These are phyloP conservation scores for Spea multiplicata DNA, from an alignment of 2,113 vertebrate species.

Conservation along the genomic window DNA sequence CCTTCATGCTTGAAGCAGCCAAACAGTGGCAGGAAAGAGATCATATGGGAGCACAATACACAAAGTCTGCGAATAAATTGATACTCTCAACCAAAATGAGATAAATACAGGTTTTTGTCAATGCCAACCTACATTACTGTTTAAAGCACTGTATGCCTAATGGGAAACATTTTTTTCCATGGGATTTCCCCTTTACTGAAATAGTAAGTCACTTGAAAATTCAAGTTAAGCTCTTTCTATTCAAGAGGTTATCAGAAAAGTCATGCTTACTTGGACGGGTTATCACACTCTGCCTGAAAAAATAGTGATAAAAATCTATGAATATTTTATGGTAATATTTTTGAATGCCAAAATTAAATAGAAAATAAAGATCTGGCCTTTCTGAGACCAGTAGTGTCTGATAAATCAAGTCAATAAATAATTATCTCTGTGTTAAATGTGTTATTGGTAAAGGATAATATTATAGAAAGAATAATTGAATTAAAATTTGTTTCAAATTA, in stretches of 20 bases:
- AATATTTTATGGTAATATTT: conserved; percentile 44
- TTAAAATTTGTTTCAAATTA: too few species aligned
- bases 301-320: conserved; percentile 32
- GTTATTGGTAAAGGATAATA: conserved; percentile 24
- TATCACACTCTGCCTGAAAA: conserved; percentile 30
- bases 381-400: conserved; percentile 36
- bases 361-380: conserved; percentile 39
- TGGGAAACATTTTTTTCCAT: too few species aligned
- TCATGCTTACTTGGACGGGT: conserved; percentile 15
- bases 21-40: too few species aligned
- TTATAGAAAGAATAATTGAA: neutral
- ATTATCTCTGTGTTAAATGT: neutral
- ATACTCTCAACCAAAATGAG: too few species aligned
- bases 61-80: too few species aligned
- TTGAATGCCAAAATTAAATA: conserved; percentile 47
- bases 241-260: conserved; percentile 17
- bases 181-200: too few species aligned
- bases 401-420: conserved; percentile 48
- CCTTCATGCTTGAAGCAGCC: too few species aligned
- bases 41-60: too few species aligned
- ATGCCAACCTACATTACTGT: too few species aligned
- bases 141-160: too few species aligned
- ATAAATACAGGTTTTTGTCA: too few species aligned
- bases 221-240: conserved; percentile 24
- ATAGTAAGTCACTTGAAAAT: neutral